phyloP scores from a whole-genome alignment of 2,797 vertebrate species.

The Cheirogaleus major region DNA sequence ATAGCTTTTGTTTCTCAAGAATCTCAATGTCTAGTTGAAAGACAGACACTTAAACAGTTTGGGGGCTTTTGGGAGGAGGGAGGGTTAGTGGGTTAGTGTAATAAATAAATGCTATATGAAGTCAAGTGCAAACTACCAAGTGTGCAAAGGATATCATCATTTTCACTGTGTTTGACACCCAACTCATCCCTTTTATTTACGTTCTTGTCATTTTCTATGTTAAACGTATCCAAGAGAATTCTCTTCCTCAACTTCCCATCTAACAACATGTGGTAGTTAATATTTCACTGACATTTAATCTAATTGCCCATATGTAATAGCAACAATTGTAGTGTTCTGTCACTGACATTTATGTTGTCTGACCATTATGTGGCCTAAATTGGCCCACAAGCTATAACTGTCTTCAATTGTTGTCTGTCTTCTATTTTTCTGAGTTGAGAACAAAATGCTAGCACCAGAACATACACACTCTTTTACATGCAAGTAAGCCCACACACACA shows the following conservation, averaged over 20 bases:
- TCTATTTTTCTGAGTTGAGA: constrained; percentile 7
- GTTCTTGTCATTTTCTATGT: neutral
- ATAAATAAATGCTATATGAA: neutral
- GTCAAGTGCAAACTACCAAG: neutral
- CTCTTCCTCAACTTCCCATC: constrained; percentile 1
- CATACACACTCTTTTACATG: neutral
- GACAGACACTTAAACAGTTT: neutral
- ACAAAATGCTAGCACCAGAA: neutral
- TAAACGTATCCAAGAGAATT: neutral
- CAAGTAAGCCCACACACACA: neutral
- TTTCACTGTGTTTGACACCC: neutral
- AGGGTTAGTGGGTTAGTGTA: neutral
- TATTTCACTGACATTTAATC: constrained; percentile 48
- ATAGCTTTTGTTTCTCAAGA: neutral
- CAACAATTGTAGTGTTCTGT: neutral
- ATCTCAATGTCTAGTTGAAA: neutral
- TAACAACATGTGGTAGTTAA: constrained; percentile 1
- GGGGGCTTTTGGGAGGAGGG: neutral
- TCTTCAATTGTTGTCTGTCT: neutral
- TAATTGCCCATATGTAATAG: neutral
- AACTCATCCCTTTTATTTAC: neutral
- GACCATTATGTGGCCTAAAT: neutral
- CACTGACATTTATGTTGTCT: constrained; percentile 7
- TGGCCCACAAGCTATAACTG: neutral
- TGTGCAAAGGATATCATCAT: neutral